phyloP scores from a whole-genome alignment of 2,797 vertebrate genomes.

The Pseudocheirus occidentalis region DNA sequence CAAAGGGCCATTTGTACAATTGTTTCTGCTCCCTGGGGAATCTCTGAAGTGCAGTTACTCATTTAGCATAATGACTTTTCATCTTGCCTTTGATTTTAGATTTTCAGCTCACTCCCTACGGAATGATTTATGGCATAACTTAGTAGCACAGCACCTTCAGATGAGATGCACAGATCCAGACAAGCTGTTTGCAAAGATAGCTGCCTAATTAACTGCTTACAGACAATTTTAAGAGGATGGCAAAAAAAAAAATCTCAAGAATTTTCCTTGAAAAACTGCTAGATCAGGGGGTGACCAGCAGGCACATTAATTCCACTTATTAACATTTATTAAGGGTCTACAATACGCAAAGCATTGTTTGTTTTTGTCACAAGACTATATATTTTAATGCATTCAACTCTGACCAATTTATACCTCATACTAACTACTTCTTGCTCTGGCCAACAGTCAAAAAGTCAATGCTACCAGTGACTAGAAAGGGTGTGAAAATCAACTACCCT shows the following conservation, averaged over 20 bases:
- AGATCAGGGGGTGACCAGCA: neutral
- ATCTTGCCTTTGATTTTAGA: neutral
- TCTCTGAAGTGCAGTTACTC: neutral
- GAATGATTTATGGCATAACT: constrained; percentile 4
- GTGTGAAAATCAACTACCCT: neutral
- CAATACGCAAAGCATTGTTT: neutral
- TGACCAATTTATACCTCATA: neutral
- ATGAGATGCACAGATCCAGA: neutral
- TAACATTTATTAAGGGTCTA: neutral
- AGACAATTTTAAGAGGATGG: neutral
- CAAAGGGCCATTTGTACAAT: neutral
- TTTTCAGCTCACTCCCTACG: neutral
- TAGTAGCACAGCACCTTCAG: constrained; percentile 2
- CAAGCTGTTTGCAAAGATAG: neutral
- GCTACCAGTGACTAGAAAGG: neutral
- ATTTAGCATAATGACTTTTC: neutral
- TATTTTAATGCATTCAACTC: neutral
- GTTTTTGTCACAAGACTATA: neutral
- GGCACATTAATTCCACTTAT: neutral
- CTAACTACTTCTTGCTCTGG: neutral
- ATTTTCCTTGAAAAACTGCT: constrained; percentile 10
- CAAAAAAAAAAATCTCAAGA: neutral
- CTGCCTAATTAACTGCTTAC: neutral
- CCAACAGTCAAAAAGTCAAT: neutral
- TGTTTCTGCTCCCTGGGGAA: neutral